A percentile compares a stretch with the other conserved stretches of the same genome.
These are phyloP conservation scores for Tragelaphus strepsiceros DNA, from an alignment of 2,113 vertebrate genomes.

Conservation along the genomic window DNA sequence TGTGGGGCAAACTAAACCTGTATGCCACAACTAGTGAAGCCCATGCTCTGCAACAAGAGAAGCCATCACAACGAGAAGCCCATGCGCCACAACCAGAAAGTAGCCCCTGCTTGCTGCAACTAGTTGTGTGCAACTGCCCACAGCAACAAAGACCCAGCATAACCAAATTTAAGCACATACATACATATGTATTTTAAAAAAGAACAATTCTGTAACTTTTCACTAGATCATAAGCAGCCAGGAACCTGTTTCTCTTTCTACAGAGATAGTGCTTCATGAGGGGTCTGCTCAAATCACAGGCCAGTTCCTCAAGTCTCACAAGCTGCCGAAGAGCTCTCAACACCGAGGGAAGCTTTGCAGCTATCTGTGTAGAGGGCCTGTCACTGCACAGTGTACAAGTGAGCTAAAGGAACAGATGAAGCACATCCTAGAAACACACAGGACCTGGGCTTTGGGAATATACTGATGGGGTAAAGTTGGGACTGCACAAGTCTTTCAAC, in stretches of 20 bases:
- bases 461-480: neutral
- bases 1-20: neutral
- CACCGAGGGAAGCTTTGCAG: neutral
- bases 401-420: neutral
- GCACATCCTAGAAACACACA: neutral
- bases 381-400: neutral
- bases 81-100: neutral
- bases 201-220: neutral
- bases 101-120: neutral
- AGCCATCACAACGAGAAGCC: neutral
- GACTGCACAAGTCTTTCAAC: neutral
- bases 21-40: neutral
- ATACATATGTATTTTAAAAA: neutral
- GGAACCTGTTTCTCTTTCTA: neutral
- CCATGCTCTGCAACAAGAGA: neutral
- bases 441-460: neutral
- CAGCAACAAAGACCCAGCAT: neutral
- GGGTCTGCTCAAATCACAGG: neutral
- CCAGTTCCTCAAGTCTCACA: neutral
- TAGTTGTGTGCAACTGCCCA: neutral
- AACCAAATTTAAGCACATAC: neutral
- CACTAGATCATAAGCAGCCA: neutral
- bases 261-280: neutral
- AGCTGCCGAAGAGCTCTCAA: neutral
- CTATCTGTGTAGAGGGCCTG: neutral